Evolutionary conservation across 2,888 invertebrate genomes (phyloP), one percentile per base, ranked within the genome.

Genomic region (Brachycybe producta): DNA sequence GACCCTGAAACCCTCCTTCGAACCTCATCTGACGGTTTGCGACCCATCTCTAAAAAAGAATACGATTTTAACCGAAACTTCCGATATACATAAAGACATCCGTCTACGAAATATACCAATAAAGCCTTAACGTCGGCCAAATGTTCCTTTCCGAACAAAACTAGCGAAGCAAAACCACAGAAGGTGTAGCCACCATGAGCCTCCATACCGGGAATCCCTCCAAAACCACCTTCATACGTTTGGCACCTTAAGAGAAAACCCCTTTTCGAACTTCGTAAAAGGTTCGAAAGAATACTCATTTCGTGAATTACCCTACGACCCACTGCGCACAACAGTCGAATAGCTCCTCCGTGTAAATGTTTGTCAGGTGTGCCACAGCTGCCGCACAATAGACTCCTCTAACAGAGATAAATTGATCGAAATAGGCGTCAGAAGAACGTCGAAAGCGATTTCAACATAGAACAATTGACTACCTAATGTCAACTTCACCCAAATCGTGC

Each of bases 101-200:
- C 8, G n/a, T 30, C n/a, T 8, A 30, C n/a, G 32, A 11, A 38
- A 11, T 8, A 58, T 58, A 70, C 70, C 60, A 73, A 67, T 50
- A 95, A 70, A 5, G 81, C 75, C 63, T 80, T 76, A 49, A 82
- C 67, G 68, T 90, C 80, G 69, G 84, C 84, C 26, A 82, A 69
- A 58, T 80, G 71, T 34, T 81, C 76, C 62, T 79, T 78, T 56
- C 81, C 79, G 15, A 99, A 72, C 53, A 99, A 70, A 2, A 84
- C 78, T 39, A 99, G 72, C 1, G 88, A 78, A 47, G 97, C 92
- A 55, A 95, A 75, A 0, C 88, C 97, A 74, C 98, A 99, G 69
- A 90, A 98, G 1, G 95, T 83, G 68, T 98, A 98, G n/a, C 98
- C 98, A 2, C 98, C 98, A 71, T 98, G 98, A 5, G 98, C 97